Percentiles rank a stretch among this genome's conserved stretches.
phyloP scores from a whole-genome alignment of 1,140 invertebrate genomes.

The Ditylenchus dipsaci region DNA sequence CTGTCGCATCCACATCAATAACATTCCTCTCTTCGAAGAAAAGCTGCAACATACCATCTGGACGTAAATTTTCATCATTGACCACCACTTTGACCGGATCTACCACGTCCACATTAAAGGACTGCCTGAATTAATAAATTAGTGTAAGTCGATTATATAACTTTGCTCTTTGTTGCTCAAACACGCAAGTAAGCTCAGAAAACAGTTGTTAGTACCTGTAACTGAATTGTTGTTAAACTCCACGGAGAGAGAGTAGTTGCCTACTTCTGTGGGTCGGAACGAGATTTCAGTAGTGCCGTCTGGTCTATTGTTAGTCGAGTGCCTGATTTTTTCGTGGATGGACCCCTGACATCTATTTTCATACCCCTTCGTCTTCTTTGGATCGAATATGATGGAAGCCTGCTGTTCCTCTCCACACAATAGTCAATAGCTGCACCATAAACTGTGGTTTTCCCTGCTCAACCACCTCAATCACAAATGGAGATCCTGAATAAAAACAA shows the following conservation, averaged over 20 bases:
- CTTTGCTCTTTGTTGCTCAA: neutral
- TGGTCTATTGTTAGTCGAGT: constrained; percentile 30
- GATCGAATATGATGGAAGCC: constrained; percentile 60
- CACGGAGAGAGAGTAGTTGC: constrained; percentile 70
- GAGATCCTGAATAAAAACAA: no score
- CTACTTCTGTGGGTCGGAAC: constrained; percentile 68
- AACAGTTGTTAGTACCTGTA: constrained; percentile 58
- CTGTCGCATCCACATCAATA: constrained; percentile 66
- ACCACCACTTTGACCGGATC: constrained; percentile 66
- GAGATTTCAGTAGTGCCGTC: constrained; percentile 51
- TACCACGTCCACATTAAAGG: constrained; percentile 72
- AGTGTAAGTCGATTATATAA: neutral
- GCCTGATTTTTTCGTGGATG: constrained; percentile 34
- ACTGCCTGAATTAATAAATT: constrained; percentile 61
- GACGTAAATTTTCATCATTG: constrained; percentile 68
- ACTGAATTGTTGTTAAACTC: constrained; percentile 70
- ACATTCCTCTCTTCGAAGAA: constrained; percentile 63
- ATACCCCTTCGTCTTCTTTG: constrained; percentile 59
- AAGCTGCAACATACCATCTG: constrained; percentile 58
- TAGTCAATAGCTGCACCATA: constrained; percentile 63
- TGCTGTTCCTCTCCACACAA: constrained; percentile 59
- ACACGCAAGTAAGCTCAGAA: neutral
- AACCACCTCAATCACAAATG: constrained; percentile 66
- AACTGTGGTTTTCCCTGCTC: constrained; percentile 66
- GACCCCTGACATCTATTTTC: constrained; percentile 47